Conservation (phyloP, 2,888 invertebrate genomes). For the Myathropa florea region DNA sequence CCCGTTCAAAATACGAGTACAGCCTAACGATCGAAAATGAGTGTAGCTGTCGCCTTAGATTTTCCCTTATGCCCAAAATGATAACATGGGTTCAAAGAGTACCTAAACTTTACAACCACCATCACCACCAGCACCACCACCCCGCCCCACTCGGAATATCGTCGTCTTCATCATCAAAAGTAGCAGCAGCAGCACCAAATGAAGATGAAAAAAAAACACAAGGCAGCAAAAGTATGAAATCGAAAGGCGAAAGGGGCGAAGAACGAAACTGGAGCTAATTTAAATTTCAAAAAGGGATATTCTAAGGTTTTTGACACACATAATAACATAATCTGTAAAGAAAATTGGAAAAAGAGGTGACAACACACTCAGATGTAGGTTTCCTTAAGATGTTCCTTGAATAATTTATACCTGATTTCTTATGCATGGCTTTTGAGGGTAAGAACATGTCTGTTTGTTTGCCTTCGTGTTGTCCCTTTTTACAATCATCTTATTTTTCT, state of each 20-base stretch:
- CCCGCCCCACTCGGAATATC: neutral
- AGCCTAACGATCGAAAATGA: constrained; percentile 50
- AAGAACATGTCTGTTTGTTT: constrained; percentile 50
- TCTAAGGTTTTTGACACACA: constrained; percentile 66
- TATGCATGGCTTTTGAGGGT: constrained; percentile 64
- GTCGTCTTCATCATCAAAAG: neutral
- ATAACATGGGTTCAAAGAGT: constrained; percentile 52
- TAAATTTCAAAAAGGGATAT: constrained; percentile 67
- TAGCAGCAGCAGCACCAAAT: neutral
- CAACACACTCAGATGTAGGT: constrained; percentile 54
- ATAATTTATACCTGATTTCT: constrained; percentile 64
- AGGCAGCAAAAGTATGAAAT: neutral
- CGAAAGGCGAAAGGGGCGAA: neutral
- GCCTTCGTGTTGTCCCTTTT: constrained; percentile 26
- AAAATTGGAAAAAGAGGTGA: constrained; percentile 66
- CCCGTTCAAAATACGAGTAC: neutral
- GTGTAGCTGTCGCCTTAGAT: constrained; percentile 51
- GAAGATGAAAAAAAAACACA: neutral
- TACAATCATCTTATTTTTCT: neutral
- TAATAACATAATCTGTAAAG: constrained; percentile 69
- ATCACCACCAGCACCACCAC: neutral
- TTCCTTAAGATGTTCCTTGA: constrained; percentile 59
- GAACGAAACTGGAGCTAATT: constrained; percentile 44
- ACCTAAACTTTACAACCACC: constrained; percentile 18
- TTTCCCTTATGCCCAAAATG: constrained; percentile 36